Percentiles rank a stretch among this genome's conserved stretches.
These are phyloP conservation scores for Polietes domitor DNA, from an alignment of 2,888 invertebrate genomes.

Conservation along the genomic window DNA sequence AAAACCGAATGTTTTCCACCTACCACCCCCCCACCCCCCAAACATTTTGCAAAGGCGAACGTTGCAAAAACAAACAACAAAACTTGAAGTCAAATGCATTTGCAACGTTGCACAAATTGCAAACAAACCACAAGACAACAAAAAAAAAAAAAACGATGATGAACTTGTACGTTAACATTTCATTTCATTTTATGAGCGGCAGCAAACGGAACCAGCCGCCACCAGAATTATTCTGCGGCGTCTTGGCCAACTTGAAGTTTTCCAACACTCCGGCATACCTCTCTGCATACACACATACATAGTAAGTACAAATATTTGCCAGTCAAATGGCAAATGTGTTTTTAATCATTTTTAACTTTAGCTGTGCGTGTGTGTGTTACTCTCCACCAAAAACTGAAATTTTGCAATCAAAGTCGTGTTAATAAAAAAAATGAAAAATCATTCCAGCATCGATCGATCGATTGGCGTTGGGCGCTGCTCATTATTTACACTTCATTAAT, in stretches of 20 bases:
- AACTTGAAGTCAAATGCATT: not conserved
- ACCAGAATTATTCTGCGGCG: not conserved
- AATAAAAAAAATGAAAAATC: not conserved
- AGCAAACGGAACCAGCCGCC: not conserved
- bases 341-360: too few relatives aligned
- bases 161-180: slow-evolving; percentile 20
- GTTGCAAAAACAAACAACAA: not conserved
- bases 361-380: too few relatives aligned
- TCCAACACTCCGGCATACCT: too few relatives aligned
- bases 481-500: not conserved
- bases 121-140: too few relatives aligned
- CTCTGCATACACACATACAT: too few relatives aligned
- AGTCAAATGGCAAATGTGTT: too few relatives aligned
- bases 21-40: too few relatives aligned
- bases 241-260: too few relatives aligned
- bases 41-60: not conserved
- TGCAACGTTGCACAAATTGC: not conserved
- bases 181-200: not conserved
- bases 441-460: not conserved
- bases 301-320: too few relatives aligned
- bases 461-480: not conserved
- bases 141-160: not conserved
- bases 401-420: not conserved
- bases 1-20: not conserved
- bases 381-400: not conserved